Evolutionary conservation across 2,113 vertebrate genomes (phyloP), one percentile per base, ranked within the genome.

Genomic region (Atrichornis clamosus): DNA sequence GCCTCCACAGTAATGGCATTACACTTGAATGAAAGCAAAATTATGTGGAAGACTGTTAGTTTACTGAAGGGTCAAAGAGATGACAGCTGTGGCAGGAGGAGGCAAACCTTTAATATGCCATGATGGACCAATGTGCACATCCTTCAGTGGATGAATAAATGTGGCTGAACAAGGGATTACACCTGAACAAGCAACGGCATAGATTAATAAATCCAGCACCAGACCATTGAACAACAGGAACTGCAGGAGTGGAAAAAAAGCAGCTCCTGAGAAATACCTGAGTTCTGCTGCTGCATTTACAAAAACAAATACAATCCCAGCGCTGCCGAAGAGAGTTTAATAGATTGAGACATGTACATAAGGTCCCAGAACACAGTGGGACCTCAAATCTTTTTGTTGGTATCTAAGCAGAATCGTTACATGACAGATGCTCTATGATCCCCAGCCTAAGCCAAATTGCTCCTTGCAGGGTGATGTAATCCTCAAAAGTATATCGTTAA

Each of bases 11-110:
- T 77, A 97, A 97, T 52, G 63, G 53, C 59, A 93, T 94, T 75
- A 93, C 56, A 96, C 56, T 84, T 46, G 72, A 96, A 94, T 65
- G 93, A 84, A 95, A 93, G 76, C 85, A 97, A 91, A 95, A 62
- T 93, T 89, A 88, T 26, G 83, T 44, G 88, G 78, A 95, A 95
- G 93, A 89, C 83, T 78, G 80, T 76, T 84, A 75, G 90, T 94
- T 92, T 95, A 96, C 85, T 83, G 93, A 94, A 76, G 60, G 89
- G 95, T 92, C 95, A 93, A 63, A 96, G 58, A 80, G 67, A 87
- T 86, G 89, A 94, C 83, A 95, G 70, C 91, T 80, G 44, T 76
- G 93, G 67, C 60, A 82, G 58, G 77, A 81, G 5, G 83, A 14
- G 2, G 67, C 69, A 97, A 96, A 89, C 64, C 83, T 97, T 92